Conservation (phyloP, 2,888 invertebrate genomes). For the Atrina japonica region DNA sequence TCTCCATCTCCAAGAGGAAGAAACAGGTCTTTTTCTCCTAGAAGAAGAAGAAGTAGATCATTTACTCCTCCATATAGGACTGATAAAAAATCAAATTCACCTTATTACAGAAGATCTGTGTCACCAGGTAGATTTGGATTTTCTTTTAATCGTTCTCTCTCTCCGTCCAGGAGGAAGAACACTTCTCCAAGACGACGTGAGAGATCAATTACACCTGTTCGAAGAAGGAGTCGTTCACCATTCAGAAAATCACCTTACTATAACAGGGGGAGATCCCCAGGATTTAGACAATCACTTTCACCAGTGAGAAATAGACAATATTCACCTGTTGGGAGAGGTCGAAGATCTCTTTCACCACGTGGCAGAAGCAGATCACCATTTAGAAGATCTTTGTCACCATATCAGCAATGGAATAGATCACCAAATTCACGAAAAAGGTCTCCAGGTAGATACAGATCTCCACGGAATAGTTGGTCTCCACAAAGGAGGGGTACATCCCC, state of each 20-base stretch:
- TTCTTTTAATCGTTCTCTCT: constrained; percentile 21
- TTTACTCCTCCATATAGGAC: neutral
- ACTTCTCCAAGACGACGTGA: neutral
- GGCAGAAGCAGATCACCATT: constrained; percentile 6
- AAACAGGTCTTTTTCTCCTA: constrained; percentile 11
- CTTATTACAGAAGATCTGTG: constrained; percentile 11
- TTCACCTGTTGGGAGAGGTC: constrained; percentile 2
- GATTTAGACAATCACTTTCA: neutral
- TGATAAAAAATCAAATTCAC: constrained; percentile 16
- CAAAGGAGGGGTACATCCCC: too few relatives aligned
- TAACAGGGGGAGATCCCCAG: constrained; percentile 10
- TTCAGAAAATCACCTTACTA: constrained; percentile 5
- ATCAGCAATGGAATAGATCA: neutral
- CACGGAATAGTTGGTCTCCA: too few relatives aligned
- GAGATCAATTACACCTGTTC: constrained; percentile 24
- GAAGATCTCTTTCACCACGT: neutral
- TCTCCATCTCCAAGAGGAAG: constrained; percentile 19
- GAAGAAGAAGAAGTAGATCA: constrained; percentile 10
- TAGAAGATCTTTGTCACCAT: constrained; percentile 4
- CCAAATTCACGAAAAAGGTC: neutral
- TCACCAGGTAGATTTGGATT: constrained; percentile 14
- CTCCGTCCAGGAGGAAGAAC: constrained; percentile 15
- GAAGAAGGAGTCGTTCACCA: constrained; percentile 29
- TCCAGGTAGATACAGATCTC: neutral
- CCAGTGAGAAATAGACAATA: constrained; percentile 12